phyloP scores from a whole-genome alignment of 2,888 invertebrate genomes.

The Arctia plantaginis region DNA sequence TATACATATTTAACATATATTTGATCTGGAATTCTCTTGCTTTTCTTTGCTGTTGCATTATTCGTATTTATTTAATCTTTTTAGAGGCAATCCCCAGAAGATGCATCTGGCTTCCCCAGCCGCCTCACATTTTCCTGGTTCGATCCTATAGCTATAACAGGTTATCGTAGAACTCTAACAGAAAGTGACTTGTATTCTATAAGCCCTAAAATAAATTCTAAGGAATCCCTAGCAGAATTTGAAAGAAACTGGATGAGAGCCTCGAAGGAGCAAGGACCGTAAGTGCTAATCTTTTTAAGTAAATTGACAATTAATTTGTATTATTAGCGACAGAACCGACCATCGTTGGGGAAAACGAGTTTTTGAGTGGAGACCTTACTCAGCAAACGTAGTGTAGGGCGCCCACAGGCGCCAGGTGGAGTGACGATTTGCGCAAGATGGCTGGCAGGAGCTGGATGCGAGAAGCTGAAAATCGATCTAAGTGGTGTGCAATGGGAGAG shows the following conservation, averaged over 20 bases:
- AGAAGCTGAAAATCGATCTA: too few relatives aligned
- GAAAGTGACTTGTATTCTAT: constrained; percentile 95
- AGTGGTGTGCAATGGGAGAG: too few relatives aligned
- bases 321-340: too few relatives aligned
- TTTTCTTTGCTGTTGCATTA: background rate
- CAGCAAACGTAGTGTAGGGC: too few relatives aligned
- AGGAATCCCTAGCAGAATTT: constrained; percentile 92
- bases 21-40: too few relatives aligned
- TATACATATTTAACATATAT: constrained; percentile 34
- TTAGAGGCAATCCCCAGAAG: constrained; percentile 95
- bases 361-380: too few relatives aligned
- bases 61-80: background rate
- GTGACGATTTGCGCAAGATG: too few relatives aligned
- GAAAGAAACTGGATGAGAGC: constrained; percentile 92
- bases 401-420: too few relatives aligned
- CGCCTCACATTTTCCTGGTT: constrained; percentile 96
- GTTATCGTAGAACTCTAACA: constrained; percentile 93
- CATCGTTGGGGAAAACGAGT: too few relatives aligned
- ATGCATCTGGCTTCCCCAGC: constrained; percentile 93
- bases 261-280: constrained; percentile 87
- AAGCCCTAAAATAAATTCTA: constrained; percentile 92
- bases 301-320: too few relatives aligned
- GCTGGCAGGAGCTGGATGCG: too few relatives aligned
- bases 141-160: constrained; percentile 92
- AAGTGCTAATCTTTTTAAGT: constrained; percentile 58